Evolutionary conservation across 2,113 vertebrate species (phyloP).

Genomic region (Alethe castanea): DNA sequence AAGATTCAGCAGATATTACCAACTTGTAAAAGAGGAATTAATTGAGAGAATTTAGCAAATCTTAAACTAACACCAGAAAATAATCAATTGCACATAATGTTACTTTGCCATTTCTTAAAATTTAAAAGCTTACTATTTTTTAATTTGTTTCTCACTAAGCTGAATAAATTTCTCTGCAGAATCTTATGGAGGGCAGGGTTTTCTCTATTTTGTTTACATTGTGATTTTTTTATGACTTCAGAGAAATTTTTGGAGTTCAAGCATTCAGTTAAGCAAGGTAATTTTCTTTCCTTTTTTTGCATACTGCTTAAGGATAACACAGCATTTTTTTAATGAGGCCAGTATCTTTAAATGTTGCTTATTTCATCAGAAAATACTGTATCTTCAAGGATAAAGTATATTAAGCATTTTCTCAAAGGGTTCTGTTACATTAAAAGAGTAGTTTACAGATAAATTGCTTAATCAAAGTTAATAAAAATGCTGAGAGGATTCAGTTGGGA

Average conservation of each 20-base stretch:
- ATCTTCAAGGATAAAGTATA: not conserved
- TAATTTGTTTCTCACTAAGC: not conserved
- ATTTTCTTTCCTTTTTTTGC: not conserved
- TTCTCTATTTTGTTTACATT: not conserved
- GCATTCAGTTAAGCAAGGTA: not conserved
- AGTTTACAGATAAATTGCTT: slow-evolving; percentile 1
- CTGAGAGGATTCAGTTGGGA: not conserved
- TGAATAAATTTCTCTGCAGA: not conserved
- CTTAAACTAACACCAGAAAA: not conserved
- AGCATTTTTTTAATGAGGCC: slow-evolving; percentile 1
- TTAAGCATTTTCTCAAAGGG: slow-evolving; percentile 1
- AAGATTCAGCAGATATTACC: not conserved
- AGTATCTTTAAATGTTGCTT: not conserved
- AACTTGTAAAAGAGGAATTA: not conserved
- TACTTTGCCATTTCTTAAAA: not conserved
- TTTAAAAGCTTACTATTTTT: not conserved
- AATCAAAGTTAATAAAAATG: slow-evolving; percentile 1
- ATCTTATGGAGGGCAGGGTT: not conserved
- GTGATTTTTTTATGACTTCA: not conserved
- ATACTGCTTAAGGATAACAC: not conserved
- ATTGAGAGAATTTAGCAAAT: not conserved
- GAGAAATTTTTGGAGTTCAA: not conserved
- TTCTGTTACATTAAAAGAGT: not conserved
- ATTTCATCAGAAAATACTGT: slow-evolving; percentile 14
- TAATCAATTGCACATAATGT: not conserved